Conservation (phyloP, 2,888 invertebrate species). For the Sarcophaga rosellei region DNA sequence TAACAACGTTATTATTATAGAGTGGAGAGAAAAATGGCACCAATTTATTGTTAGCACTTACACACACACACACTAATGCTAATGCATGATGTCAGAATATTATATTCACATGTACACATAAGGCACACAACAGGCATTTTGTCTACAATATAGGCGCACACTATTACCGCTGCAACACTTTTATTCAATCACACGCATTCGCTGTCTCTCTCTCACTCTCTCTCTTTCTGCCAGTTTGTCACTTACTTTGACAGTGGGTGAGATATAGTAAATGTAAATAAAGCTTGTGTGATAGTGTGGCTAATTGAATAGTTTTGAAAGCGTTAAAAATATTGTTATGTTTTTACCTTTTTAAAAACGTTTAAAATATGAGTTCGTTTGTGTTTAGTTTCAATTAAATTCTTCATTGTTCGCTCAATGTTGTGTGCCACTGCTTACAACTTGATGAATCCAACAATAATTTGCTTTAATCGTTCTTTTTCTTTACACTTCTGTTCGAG, state of each 20-base stretch:
- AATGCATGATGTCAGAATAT: background rate
- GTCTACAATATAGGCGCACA: too few species aligned
- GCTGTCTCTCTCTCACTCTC: background rate
- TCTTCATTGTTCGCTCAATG: too few species aligned
- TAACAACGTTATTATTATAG: slow-evolving; percentile 6
- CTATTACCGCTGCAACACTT: background rate
- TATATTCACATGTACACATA: background rate
- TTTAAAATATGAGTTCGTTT: too few species aligned
- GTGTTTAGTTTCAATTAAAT: too few species aligned
- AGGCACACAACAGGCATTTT: background rate
- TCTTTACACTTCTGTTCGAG: too few species aligned
- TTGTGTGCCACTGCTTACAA: too few species aligned
- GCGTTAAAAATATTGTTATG: too few species aligned
- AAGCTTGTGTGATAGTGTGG: background rate
- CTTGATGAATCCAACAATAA: too few species aligned
- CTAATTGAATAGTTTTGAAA: background rate
- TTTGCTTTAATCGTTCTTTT: too few species aligned
- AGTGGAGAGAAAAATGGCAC: slow-evolving; percentile 1
- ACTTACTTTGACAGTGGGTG: background rate
- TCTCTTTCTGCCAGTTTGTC: too few species aligned
- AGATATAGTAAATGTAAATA: background rate
- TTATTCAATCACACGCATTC: background rate
- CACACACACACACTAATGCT: background rate
- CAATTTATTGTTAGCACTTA: background rate
- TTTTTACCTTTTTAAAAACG: too few species aligned